These are phyloP conservation scores for Bradysia coprophila DNA, from an alignment of 1,140 invertebrate species.

Conservation along the genomic window DNA sequence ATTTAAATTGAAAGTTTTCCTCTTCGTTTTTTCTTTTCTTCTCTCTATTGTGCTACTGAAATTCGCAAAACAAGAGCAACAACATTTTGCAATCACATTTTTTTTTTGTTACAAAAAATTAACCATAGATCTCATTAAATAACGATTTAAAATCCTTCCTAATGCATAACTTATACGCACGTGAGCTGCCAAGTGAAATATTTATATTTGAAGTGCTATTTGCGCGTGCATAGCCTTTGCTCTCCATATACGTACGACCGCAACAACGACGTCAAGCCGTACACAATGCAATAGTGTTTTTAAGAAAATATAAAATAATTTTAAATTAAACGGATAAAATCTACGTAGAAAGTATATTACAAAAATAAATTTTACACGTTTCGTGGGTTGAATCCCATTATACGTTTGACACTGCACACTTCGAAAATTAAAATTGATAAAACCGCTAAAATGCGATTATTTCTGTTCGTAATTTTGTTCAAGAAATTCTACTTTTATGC, in stretches of 20 bases:
- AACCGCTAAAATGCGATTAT: too few relatives aligned
- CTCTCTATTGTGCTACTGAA: too few relatives aligned
- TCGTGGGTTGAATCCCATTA: not conserved
- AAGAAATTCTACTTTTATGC: too few relatives aligned
- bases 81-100: too few relatives aligned
- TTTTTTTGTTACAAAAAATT: too few relatives aligned
- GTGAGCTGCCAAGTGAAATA: not conserved
- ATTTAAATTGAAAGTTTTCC: too few relatives aligned
- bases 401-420: too few relatives aligned
- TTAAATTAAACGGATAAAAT: not conserved
- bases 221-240: not conserved
- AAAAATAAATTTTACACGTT: not conserved
- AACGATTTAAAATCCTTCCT: not conserved
- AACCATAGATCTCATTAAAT: not conserved
- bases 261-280: not conserved
- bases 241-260: not conserved
- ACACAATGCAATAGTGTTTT: too few relatives aligned
- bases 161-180: not conserved
- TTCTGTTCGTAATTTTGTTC: too few relatives aligned
- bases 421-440: too few relatives aligned
- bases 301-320: not conserved
- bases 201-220: not conserved
- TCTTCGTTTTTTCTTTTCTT: too few relatives aligned
- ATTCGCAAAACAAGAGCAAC: too few relatives aligned
- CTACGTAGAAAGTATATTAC: not conserved